Evolutionary conservation across 2,113 vertebrate genomes (phyloP), one percentile per base, ranked within the genome.

Genomic region (Danionella cerebrum): DNA sequence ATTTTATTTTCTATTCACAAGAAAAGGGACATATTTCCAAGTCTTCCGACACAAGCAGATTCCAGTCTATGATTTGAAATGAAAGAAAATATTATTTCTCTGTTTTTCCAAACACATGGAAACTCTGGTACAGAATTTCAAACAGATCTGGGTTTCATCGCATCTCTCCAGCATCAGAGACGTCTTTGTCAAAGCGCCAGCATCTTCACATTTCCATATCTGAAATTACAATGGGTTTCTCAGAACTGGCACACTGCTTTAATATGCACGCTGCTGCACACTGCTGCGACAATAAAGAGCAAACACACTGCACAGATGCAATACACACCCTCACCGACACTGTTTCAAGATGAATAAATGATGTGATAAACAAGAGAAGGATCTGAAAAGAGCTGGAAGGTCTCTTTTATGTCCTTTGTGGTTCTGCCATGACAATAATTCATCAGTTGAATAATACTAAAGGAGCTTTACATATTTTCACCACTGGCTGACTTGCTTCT

Each of bases 161-260:
- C 31, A 6, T 58, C 44, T 69, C 33, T 55, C 44, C 31, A 16
- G 47, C 50, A 47, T 21, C 6, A 29, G 58, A 47, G 38, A 29
- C 16, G 59, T 3, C 33, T 45, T 33, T 29, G 59, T 39, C 35
- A 44, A 45, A 25, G n/a, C 2, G 14, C 38, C 25, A 42, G 9
- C 10, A 35, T 69, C 44, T 24, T 59, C 36, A 11, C 18, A 64
- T 71, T 54, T 72, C 73, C 35, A 58, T 12, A 55, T 76, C 60
- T 77, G 55, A 73, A 81, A 74, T 3, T 11, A 58, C 58, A 79
- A 73, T 42, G 36, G 25, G 39, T 16, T 45, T 41, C 25, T 18
- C 24, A 10, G 36, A 58, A 65, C 11, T 63, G 36, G 70, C 31
- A 21, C 54, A 29, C 18, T 3, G 35, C 44, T 69, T 69, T 41